phyloP scores from a whole-genome alignment of 1,140 invertebrate genomes.

The Papilio polyxenes region DNA sequence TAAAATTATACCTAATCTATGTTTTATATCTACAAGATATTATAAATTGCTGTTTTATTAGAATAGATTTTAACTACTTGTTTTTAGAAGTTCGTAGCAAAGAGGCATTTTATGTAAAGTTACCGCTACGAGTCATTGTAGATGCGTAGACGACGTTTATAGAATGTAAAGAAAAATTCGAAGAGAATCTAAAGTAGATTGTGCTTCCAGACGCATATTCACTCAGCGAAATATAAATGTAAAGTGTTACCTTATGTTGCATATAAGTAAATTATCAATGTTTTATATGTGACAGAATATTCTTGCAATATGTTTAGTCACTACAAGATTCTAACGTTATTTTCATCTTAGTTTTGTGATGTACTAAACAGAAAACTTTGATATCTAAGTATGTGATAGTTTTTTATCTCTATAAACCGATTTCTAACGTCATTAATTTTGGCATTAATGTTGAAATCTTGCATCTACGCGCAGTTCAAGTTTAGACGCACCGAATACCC shows the following conservation, averaged over 20 bases:
- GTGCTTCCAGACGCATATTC: not conserved
- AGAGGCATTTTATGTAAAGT: not conserved
- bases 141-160: not conserved
- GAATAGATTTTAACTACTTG: not conserved
- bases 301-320: too few relatives aligned
- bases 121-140: not conserved
- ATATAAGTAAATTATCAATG: not conserved
- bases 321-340: too few relatives aligned
- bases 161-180: not conserved
- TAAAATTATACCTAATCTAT: not conserved
- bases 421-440: slow-evolving; percentile 1
- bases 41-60: not conserved
- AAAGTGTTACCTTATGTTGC: not conserved
- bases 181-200: not conserved
- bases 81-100: not conserved
- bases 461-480: not conserved
- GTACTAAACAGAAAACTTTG: not conserved
- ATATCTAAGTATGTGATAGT: not conserved
- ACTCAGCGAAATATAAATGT: not conserved
- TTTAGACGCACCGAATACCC: not conserved
- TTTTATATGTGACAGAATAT: too few relatives aligned
- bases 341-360: not conserved
- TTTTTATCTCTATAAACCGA: not conserved
- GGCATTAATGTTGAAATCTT: not conserved
- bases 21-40: not conserved